Base-by-base conservation (phyloP, 2,888 invertebrate genomes). In the Thecophora atra region DNA sequence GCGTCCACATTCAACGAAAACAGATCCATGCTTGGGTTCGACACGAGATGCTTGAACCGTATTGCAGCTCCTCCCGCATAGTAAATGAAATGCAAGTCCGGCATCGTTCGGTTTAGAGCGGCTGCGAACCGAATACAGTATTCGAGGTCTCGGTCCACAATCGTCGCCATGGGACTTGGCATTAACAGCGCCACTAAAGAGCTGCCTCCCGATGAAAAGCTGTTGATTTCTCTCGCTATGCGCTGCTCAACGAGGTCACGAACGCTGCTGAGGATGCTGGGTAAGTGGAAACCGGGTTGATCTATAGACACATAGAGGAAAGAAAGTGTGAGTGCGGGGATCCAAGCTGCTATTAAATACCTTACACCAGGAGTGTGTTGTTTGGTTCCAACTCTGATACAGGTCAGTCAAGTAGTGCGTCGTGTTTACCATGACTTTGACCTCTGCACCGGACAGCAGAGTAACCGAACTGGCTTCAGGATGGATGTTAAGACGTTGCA, bases 391-490 rank as follows among this genome's bases (percentile, higher is more conserved):
- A 42, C 87, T 81, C 37, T 87, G 81, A 76, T 91, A 90, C 78
- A 93, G 91, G 70, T 92, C 90, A 17, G 90, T 85, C 68, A 90
- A 85, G 64, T 89, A 90, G 77, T 88, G 88, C 4, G 91, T 91
- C 54, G 89, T 89, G 76, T 92, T 90, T 1, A 93, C 87, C 56
- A 93, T 88, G 11, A 90, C 73, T 30, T 83, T 85, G 64, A 91
- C 91, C 83, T 91, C 90, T 70, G 87, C 88, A 0, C 91, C 93
- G 76, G 89, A 91, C 5, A 93, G 84, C 28, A 94, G 77, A 0
- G 92, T 93, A 19, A 91, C 89, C 76, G 90, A 91, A 72, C 92
- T 92, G 60, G 91, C 92, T 79, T 88, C 92, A 74, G 89, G 91
- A 78, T 90, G 89, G 13, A 94, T 89, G 80, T 92, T 91, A 26